Base-by-base conservation (phyloP, 1,140 invertebrate genomes). In the Drosophila saltans region DNA sequence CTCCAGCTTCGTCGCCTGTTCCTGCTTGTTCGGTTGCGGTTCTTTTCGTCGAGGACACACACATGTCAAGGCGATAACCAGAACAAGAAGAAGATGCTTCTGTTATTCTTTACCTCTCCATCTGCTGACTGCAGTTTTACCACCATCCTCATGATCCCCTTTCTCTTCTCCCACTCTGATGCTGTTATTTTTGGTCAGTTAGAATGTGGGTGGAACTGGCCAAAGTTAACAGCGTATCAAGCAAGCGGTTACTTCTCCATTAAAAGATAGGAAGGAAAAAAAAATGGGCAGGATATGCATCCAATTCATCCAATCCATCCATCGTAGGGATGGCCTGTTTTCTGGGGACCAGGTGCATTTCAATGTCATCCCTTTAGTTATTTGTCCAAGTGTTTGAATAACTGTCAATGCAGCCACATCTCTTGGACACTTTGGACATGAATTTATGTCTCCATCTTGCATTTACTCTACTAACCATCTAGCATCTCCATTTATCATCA, bases 181-280 rank as follows among this genome's bases (percentile, higher is more conserved):
- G 28, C 61, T 75, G 66, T 75, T 69, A n/a, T 56, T 33, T 40
- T 45, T 11, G 41, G 40, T 16, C 56, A 43, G 60, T 57, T 75
- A 40, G 57, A 24, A 59, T 59, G 28, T 59, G 33, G 57, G 57
- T 9, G 67, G 61, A 77, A 60, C 56, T 45, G n/a, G 60, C 45
- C 28, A 39, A 70, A 74, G 72, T 70, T 84, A 77, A 67, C 81
- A 73, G 70, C 59, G 64, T 83, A 81, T 73, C 77, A 76, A 79
- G 72, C 61, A 69, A 69, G 56, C 55, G 77, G 81, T 84, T 73
- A 72, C 56, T 33, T 24, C 57, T 59, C 57, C 9, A 39, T 59
- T 40, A 40, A 39, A 36, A 59, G 28, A 30, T 30, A 30, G 28
- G 30, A 36, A 58, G 16, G 7, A 7, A 36, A 36, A 36, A 36